phyloP scores from a whole-genome alignment of 1,140 invertebrate genomes.

The Eriosoma lanigerum region DNA sequence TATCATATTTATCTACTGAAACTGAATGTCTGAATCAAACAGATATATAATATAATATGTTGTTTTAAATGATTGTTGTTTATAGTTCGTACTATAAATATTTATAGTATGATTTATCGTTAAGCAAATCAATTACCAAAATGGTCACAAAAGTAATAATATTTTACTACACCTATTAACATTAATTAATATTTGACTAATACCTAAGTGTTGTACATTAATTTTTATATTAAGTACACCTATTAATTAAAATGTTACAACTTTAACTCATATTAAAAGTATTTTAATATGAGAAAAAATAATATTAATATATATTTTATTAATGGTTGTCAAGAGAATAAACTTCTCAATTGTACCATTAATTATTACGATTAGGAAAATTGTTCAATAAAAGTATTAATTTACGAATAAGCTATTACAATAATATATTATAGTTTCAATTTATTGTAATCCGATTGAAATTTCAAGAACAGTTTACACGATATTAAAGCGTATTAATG shows the following conservation, averaged over 20 bases:
- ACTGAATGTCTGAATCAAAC: too few relatives aligned
- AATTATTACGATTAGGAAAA: too few relatives aligned
- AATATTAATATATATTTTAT: neutral
- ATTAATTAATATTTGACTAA: too few relatives aligned
- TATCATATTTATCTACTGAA: too few relatives aligned
- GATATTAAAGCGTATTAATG: neutral
- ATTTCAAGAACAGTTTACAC: neutral
- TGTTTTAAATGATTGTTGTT: too few relatives aligned
- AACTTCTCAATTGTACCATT: neutral
- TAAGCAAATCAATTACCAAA: too few relatives aligned
- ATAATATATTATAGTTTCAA: neutral
- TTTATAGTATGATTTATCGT: too few relatives aligned
- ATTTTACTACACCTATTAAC: too few relatives aligned
- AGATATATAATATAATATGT: too few relatives aligned
- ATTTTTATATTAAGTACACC: neutral
- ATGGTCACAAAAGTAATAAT: too few relatives aligned
- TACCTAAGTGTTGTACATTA: slow-evolving; percentile 2
- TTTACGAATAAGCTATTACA: neutral
- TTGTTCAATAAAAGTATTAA: too few relatives aligned
- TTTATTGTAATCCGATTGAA: neutral
- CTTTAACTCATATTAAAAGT: neutral
- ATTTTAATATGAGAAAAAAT: neutral
- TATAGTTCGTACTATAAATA: too few relatives aligned
- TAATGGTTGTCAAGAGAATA: neutral
- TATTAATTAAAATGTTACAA: neutral